Percentiles rank a stretch among this genome's conserved stretches.
Evolutionary conservation across 2,888 invertebrate genomes (phyloP).

Genomic region (Zele albiditarsus): DNA sequence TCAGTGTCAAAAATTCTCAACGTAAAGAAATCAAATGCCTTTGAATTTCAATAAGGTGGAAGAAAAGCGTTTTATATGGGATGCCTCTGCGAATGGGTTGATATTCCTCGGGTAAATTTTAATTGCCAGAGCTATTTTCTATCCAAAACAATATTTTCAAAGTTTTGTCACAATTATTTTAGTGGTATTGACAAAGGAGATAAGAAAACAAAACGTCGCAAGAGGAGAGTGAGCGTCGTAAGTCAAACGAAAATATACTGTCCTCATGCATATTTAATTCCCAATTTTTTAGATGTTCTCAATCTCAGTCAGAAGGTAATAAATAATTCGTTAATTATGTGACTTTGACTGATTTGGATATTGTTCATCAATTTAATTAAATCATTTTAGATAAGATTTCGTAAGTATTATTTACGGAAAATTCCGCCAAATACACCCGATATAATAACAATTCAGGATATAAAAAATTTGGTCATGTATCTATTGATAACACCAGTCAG

Average conservation of each 20-base stretch:
- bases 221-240: constrained; percentile 33
- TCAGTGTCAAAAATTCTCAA: background rate
- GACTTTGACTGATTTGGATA: background rate
- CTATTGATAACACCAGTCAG: constrained; percentile 76
- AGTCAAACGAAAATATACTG: constrained; percentile 55
- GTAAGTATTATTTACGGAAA: constrained; percentile 77
- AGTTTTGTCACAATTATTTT: background rate
- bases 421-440: constrained; percentile 75
- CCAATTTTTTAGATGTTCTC: constrained; percentile 62
- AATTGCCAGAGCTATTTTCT: background rate
- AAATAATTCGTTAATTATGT: background rate
- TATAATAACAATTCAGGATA: constrained; percentile 77
- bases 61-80: constrained; percentile 62
- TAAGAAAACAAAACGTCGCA: constrained; percentile 54
- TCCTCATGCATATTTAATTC: constrained; percentile 62
- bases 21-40: background rate
- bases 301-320: constrained; percentile 63
- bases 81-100: constrained; percentile 58
- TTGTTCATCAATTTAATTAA: background rate
- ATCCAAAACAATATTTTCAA: background rate
- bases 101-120: constrained; percentile 56
- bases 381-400: constrained; percentile 75
- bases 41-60: constrained; percentile 26
- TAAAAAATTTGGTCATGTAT: constrained; percentile 76
- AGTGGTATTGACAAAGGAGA: constrained; percentile 54